Percentiles rank a stretch among this genome's conserved stretches.
Conservation (phyloP, 2,797 vertebrate species). For the Chaetophractus vellerosus region DNA sequence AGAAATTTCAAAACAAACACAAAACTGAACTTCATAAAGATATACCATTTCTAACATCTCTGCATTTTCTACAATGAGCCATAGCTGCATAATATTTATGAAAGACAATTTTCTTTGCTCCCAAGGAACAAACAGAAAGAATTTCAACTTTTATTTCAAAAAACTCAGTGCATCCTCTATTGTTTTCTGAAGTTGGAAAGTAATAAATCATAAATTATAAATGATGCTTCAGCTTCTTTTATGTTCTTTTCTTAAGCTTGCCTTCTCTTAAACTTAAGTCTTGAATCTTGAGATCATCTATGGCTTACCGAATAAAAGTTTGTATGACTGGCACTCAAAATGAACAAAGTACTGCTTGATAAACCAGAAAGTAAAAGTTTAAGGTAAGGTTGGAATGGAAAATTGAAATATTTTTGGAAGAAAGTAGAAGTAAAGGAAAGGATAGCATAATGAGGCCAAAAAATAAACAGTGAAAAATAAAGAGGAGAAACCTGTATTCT, state of each 20-base stretch:
- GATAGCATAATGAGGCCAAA: neutral
- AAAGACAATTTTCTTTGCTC: neutral
- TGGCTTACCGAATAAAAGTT: neutral
- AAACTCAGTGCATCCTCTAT: neutral
- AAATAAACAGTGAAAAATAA: neutral
- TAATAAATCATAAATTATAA: neutral
- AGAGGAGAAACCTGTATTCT: neutral
- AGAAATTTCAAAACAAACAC: neutral
- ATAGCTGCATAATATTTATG: neutral
- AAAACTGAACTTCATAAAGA: neutral
- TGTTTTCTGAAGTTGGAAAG: neutral
- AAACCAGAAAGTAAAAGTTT: neutral
- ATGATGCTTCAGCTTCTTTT: neutral
- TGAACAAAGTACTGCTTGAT: neutral
- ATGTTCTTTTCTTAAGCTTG: neutral
- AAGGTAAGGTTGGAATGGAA: neutral
- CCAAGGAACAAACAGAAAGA: neutral
- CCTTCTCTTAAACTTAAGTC: neutral
- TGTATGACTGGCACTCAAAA: neutral
- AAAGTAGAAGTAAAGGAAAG: neutral
- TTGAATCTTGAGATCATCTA: neutral
- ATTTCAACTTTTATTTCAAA: conserved; percentile 5
- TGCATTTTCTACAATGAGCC: neutral
- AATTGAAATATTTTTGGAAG: neutral
- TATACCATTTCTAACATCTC: neutral